phyloP scores from a whole-genome alignment of 2,797 vertebrate genomes.

The Bradypodion pumilum region DNA sequence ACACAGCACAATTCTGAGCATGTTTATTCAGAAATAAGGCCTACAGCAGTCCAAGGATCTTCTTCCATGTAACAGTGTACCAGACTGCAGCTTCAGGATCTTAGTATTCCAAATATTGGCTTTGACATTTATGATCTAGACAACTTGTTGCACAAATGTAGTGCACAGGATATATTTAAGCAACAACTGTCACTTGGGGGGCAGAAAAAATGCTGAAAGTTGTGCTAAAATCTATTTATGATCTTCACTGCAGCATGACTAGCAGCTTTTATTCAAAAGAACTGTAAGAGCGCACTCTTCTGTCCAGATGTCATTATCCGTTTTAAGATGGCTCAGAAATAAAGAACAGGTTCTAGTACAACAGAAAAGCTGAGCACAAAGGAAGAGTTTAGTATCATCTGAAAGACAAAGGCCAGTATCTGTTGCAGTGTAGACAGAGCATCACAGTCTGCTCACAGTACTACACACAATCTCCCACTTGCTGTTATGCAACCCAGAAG shows the following conservation, averaged over 20 bases:
- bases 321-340: background rate
- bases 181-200: background rate
- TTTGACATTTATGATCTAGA: background rate
- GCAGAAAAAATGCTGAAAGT: background rate
- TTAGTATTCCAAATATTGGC: background rate
- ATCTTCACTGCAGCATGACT: background rate
- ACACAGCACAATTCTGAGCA: background rate
- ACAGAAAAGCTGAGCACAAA: background rate
- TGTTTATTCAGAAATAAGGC: background rate
- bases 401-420: background rate
- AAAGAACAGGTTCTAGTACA: background rate
- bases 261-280: background rate
- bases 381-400: background rate
- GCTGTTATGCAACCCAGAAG: no score
- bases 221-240: background rate
- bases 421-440: no score
- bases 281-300: constrained; percentile 60
- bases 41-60: background rate
- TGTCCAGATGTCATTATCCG: constrained; percentile 13
- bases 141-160: background rate
- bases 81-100: background rate
- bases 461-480: no score
- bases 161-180: background rate
- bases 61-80: background rate
- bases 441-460: no score